These are phyloP conservation scores for Anguilla pacifica DNA, from an alignment of 2,797 vertebrate species.

Conservation along the genomic window DNA sequence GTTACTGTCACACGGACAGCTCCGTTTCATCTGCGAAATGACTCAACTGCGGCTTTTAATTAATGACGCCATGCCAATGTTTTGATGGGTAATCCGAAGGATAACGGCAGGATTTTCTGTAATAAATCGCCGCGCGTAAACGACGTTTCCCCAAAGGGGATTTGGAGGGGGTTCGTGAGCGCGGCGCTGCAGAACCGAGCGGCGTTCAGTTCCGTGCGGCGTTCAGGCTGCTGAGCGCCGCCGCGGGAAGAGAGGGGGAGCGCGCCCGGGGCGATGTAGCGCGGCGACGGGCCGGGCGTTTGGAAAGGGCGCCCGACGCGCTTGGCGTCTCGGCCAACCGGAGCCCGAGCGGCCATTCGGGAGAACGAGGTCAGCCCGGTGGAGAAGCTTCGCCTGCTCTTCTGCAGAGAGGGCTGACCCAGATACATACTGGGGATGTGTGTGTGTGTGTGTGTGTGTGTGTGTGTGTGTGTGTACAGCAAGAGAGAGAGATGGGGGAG, in stretches of 20 bases:
- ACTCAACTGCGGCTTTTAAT: background rate
- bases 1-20: background rate
- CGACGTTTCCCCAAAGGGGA: background rate
- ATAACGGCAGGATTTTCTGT: slow-evolving; percentile 15
- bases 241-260: too few relatives aligned
- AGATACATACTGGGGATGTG: slow-evolving; percentile 29
- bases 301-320: slow-evolving; percentile 25
- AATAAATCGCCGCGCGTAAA: background rate
- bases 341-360: slow-evolving; percentile 29
- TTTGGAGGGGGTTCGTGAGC: background rate
- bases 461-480: slow-evolving; percentile 24
- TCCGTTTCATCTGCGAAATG: background rate
- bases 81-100: slow-evolving; percentile 13
- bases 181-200: too few relatives aligned
- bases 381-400: slow-evolving; percentile 9
- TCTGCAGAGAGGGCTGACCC: slow-evolving; percentile 26
- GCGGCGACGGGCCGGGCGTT: background rate
- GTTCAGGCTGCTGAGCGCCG: background rate
- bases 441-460: background rate
- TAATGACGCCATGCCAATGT: background rate
- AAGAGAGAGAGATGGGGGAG: background rate
- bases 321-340: slow-evolving; percentile 38
- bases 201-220: background rate
- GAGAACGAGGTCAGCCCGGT: background rate
- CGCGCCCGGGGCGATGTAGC: too few relatives aligned